Conservation (phyloP, 2,113 vertebrate species). For the Tragulus kanchil region DNA sequence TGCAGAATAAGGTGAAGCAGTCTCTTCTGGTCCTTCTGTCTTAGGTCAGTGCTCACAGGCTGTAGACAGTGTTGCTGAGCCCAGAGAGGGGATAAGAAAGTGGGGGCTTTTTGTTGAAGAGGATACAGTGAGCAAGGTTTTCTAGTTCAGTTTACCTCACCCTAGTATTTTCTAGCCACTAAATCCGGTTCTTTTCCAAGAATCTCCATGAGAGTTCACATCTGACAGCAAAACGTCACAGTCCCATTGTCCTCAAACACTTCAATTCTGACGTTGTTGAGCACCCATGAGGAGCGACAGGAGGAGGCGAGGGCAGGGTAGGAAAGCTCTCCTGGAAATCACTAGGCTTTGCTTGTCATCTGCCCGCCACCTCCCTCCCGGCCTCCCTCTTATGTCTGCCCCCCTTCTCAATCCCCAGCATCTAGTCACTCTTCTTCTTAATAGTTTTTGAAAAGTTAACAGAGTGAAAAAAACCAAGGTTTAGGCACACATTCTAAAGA, state of each 20-base stretch:
- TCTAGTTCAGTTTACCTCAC: not conserved
- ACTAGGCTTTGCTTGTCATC: not conserved
- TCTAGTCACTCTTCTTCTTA: slow-evolving; percentile 55
- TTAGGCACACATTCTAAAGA: slow-evolving; percentile 43
- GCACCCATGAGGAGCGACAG: not conserved
- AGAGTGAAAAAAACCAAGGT: slow-evolving; percentile 77
- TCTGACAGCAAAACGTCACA: not conserved
- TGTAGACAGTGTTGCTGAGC: not conserved
- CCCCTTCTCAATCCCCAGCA: not conserved
- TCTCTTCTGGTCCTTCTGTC: not conserved
- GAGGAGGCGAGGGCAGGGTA: not conserved
- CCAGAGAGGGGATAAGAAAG: not conserved
- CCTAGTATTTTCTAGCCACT: not conserved
- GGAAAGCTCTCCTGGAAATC: not conserved
- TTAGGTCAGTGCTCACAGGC: not conserved
- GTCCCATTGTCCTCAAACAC: not conserved
- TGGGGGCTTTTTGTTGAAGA: not conserved
- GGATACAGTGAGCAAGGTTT: not conserved
- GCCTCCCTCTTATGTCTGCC: not conserved
- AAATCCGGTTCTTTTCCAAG: slow-evolving; percentile 1
- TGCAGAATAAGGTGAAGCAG: not conserved
- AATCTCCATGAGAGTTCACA: not conserved
- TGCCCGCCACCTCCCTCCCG: accelerated
- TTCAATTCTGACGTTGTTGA: too few relatives aligned
- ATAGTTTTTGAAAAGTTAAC: slow-evolving; percentile 82